These are phyloP conservation scores for Carposina sasakii DNA, from an alignment of 1,140 invertebrate species.

Conservation along the genomic window DNA sequence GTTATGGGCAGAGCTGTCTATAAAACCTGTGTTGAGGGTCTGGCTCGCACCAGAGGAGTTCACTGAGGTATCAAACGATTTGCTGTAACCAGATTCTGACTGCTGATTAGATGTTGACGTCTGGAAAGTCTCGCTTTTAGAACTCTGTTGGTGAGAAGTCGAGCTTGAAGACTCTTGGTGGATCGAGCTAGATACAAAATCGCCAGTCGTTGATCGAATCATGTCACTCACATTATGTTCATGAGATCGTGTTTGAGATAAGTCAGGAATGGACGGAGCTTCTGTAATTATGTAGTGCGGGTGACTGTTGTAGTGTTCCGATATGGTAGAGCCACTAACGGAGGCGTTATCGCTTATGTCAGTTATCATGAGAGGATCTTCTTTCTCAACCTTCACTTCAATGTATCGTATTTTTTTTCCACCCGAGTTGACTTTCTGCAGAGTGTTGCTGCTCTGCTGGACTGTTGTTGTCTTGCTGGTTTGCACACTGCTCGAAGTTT, in stretches of 20 bases:
- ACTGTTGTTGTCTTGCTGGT: constrained; percentile 57
- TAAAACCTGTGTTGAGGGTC: constrained; percentile 65
- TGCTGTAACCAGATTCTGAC: constrained; percentile 52
- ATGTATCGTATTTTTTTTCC: constrained; percentile 70
- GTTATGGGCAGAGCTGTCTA: constrained; percentile 43
- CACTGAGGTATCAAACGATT: constrained; percentile 43
- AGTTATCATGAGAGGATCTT: constrained; percentile 70
- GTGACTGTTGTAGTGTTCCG: constrained; percentile 68
- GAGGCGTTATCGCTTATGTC: constrained; percentile 67
- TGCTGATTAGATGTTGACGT: constrained; percentile 59
- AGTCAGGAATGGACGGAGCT: constrained; percentile 64
- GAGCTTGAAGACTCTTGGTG: constrained; percentile 54
- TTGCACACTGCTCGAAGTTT: constrained; percentile 63
- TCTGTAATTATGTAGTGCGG: constrained; percentile 72
- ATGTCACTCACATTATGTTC: constrained; percentile 65
- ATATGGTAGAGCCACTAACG: constrained; percentile 63
- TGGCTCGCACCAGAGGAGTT: constrained; percentile 49
- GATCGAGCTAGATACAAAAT: constrained; percentile 58
- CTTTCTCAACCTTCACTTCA: constrained; percentile 70
- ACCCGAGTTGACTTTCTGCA: constrained; percentile 64
- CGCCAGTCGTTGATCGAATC: constrained; percentile 57
- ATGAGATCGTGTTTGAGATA: constrained; percentile 48
- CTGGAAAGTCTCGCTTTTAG: constrained; percentile 60
- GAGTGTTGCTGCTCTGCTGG: constrained; percentile 52
- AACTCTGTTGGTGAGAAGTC: constrained; percentile 60